Evolutionary conservation across 2,797 vertebrate genomes (phyloP), one percentile per base, ranked within the genome.

Genomic region (Chanos chanos): DNA sequence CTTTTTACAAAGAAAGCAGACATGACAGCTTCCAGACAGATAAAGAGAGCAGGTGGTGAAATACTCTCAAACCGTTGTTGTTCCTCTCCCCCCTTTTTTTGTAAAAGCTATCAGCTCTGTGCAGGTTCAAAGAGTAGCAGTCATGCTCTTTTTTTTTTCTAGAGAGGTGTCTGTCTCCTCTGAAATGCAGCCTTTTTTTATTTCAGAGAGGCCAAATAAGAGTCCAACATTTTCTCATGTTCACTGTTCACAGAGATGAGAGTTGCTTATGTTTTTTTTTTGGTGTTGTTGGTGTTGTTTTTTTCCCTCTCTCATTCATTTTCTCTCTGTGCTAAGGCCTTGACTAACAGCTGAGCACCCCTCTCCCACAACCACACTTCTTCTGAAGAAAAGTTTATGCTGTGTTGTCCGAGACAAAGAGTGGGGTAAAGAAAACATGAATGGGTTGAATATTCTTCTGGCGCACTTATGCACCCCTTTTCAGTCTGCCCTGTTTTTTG

Each of bases 81-180:
- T 33, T 27, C 24, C 15, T n/a, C 33, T 34, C 51, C 60, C 51
- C 10, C 64, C 25, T 22, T 24, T 4, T 25, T 39, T 28, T 34
- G 48, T 62, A 41, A 73, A 73, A 79, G 71, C 57, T 76, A 74
- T 80, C 75, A 60, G 45, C 61, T 31, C 49, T 6, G 9, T 65
- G 50, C 83, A 82, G 75, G 50, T 78, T 64, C 52, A 45, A 70
- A 59, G 54, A 39, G 57, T 22, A 31, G 43, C 60, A 19, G 27
- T 5, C 19, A 9, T 31, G 31, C 33, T 52, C 4, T 39, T 25
- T 58, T 47, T 28, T 13, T 48, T 3, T 7, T 51, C 28, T 28
- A n/a, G 60, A 50, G 21, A 24, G 44, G 40, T 53, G 43, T 50
- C 47, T 2, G 36, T 39, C 8, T 10, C 50, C 66, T 59, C 36